Percentiles rank a stretch among this genome's conserved stretches.
These are phyloP conservation scores for Molothrus aeneus DNA, from an alignment of 2,797 vertebrate species.

Conservation along the genomic window DNA sequence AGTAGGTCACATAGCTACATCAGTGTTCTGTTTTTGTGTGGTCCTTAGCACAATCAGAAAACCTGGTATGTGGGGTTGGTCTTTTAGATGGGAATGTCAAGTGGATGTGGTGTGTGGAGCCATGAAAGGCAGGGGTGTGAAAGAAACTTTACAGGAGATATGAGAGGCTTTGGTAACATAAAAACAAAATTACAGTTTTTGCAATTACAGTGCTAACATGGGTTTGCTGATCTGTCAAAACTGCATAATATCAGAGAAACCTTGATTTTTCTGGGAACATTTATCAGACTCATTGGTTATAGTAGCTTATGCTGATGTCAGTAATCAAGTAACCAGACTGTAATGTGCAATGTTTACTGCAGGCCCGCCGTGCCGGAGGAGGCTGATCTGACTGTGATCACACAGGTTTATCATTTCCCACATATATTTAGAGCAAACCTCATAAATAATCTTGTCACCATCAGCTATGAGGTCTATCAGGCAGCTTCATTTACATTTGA, in stretches of 20 bases:
- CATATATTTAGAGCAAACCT: background rate
- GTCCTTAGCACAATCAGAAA: background rate
- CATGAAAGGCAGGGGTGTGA: background rate
- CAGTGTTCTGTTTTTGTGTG: background rate
- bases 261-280: background rate
- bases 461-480: background rate
- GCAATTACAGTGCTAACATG: accelerated
- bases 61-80: background rate
- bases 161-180: background rate
- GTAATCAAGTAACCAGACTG: background rate
- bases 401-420: background rate
- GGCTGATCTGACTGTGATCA: background rate
- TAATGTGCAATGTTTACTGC: background rate
- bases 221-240: background rate
- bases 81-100: background rate
- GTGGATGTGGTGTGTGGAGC: background rate
- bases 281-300: background rate
- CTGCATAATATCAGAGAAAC: background rate
- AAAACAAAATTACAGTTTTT: background rate
- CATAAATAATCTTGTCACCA: background rate
- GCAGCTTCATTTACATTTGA: background rate
- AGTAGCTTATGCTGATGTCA: background rate
- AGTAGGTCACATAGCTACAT: background rate
- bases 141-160: background rate
- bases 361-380: accelerated